phyloP scores from a whole-genome alignment of 1,140 invertebrate species.

The Lucilia cuprina region DNA sequence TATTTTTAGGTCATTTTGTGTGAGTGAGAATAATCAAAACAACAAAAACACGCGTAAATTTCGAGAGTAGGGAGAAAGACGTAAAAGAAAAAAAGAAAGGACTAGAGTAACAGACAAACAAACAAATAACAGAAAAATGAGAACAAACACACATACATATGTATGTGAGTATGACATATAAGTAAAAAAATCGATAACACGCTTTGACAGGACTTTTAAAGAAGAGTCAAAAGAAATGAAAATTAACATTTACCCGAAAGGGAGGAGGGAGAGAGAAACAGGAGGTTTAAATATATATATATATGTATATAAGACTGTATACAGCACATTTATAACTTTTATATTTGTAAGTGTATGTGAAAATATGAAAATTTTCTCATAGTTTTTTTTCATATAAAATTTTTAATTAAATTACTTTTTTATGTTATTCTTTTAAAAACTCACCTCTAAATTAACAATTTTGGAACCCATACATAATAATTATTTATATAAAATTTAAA shows the following conservation, averaged over 20 bases:
- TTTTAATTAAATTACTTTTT: background rate
- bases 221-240: background rate
- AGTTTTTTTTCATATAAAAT: background rate
- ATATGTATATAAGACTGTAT: background rate
- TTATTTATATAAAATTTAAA: background rate
- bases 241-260: background rate
- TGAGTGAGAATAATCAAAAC: background rate
- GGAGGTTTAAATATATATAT: background rate
- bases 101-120: background rate
- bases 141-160: background rate
- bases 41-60: background rate
- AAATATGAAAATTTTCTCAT: background rate
- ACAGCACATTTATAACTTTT: too few species aligned
- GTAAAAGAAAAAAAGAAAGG: background rate
- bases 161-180: background rate
- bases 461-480: constrained; percentile 76
- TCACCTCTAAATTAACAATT: constrained; percentile 77
- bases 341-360: too few species aligned
- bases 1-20: constrained; percentile 25
- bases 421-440: constrained; percentile 36
- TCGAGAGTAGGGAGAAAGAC: background rate
- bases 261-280: background rate
- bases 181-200: constrained; percentile 30
- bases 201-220: constrained; percentile 31
- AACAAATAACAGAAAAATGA: background rate